These are phyloP conservation scores for Nipponacmea schrenckii DNA, from an alignment of 2,888 invertebrate genomes.

Conservation along the genomic window DNA sequence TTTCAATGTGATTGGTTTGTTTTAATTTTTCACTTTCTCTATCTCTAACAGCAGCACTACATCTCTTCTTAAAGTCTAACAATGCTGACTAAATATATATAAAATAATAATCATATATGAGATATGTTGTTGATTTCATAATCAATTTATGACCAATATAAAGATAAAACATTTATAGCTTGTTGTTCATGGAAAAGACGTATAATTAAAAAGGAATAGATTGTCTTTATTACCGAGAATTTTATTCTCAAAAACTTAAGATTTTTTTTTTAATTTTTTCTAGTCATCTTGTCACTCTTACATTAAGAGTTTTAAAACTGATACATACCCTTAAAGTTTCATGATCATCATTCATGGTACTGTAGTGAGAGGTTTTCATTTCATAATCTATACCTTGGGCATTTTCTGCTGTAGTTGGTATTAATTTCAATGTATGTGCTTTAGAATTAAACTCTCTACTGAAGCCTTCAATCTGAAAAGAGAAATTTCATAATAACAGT, in stretches of 20 bases:
- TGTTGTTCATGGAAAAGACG: not conserved
- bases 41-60: constrained; percentile 36
- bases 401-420: constrained; percentile 56
- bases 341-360: constrained; percentile 33
- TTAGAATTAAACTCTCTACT: constrained; percentile 51
- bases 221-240: not conserved
- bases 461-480: constrained; percentile 42
- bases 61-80: constrained; percentile 46
- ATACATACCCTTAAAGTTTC: constrained; percentile 44
- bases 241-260: not conserved
- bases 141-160: not conserved
- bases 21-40: constrained; percentile 42
- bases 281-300: too few relatives aligned
- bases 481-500: not conserved
- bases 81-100: constrained; percentile 46
- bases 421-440: constrained; percentile 51
- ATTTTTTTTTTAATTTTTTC: too few relatives aligned
- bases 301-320: not conserved
- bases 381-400: constrained; percentile 58
- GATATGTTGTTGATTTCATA: not conserved
- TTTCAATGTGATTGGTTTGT: constrained; percentile 43
- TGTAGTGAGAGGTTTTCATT: constrained; percentile 37
- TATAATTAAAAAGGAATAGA: constrained; percentile 12
- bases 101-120: constrained; percentile 11
- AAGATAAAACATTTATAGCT: too few relatives aligned